Evolutionary conservation across 2,113 vertebrate species (phyloP).

Genomic region (Tiliqua scincoides): DNA sequence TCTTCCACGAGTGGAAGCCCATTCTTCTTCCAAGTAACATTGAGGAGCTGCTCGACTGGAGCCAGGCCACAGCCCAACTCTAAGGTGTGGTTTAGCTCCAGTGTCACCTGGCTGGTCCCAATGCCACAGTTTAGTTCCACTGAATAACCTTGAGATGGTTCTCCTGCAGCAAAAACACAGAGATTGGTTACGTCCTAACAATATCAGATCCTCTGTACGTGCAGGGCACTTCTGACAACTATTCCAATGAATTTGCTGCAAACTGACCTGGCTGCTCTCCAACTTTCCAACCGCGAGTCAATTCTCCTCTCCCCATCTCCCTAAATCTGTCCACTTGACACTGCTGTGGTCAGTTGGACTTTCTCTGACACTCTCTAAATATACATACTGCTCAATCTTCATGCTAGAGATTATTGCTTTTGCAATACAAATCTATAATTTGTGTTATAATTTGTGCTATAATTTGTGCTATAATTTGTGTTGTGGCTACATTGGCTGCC

Average conservation of each 20-base stretch:
- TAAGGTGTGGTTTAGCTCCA: constrained; percentile 81
- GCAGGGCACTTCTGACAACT: neutral
- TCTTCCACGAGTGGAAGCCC: constrained; percentile 77
- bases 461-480: no score
- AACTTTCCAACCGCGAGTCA: no score
- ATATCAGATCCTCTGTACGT: neutral
- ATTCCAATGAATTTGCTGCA: neutral
- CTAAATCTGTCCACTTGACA: neutral
- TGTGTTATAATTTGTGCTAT: no score
- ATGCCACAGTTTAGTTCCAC: constrained; percentile 90
- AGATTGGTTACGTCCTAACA: no score
- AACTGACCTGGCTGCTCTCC: no score
- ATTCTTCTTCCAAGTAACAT: constrained; percentile 89
- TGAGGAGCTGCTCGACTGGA: constrained; percentile 75
- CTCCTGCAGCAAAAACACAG: constrained; percentile 77
- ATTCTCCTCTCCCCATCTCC: no score
- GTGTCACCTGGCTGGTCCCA: constrained; percentile 84
- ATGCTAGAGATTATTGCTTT: no score
- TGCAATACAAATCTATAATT: no score
- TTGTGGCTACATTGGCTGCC: no score
- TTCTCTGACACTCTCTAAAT: no score
- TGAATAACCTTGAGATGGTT: constrained; percentile 69
- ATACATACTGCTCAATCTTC: no score
- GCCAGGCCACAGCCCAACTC: constrained; percentile 88
- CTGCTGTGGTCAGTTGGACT: neutral